Evolutionary conservation across 2,113 vertebrate genomes (phyloP), one percentile per base, ranked within the genome.

Genomic region (Engystomops pustulosus): DNA sequence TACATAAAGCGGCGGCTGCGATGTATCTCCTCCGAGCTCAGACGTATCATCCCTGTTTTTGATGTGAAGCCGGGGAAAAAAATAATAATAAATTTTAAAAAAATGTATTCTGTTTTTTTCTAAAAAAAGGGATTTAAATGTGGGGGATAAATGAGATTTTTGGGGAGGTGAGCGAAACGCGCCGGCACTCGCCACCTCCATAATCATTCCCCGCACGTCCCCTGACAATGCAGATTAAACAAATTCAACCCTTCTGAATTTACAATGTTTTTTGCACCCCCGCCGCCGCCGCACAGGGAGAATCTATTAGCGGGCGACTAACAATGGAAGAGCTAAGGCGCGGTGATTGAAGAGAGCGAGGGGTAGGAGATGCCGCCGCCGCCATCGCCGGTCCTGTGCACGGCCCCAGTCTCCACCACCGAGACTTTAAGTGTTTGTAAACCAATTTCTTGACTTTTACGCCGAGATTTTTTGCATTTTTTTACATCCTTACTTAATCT

Each of bases 71-170:
- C 45, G 3, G 58, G 10, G 20, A 30, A 62, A 62, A 77, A 69
- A 69, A 77, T 36, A 18, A 51, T 15, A 23, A 30, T 62, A 23
- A 65, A 65, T 32, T 78, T 84, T 84, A n/a, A n/a, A n/a, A n/a
- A n/a, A n/a, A n/a, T 83, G 10, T 68, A 10, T 65, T 83, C 9
- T 49, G 15, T 38, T 51, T 76, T 67, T 25, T 65, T 45, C 51
- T 41, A 15, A 45, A 77, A 6, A 30, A 74, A 55, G 60, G 82
- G 45, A 84, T 84, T 84, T 84, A 77, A 84, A 84, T 78, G 55
- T 78, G n/a, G n/a, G n/a, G 81, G 71, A 84, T 67, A 84, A 84
- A 84, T 84, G 8, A 84, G 72, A 84, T 84, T 76, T 20, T 83
- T 18, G 34, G 47, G 49, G 60, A 27, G 74, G 72, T 27, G 60